Base-by-base conservation (phyloP, 2,113 vertebrate species). In the Eira barbara region DNA sequence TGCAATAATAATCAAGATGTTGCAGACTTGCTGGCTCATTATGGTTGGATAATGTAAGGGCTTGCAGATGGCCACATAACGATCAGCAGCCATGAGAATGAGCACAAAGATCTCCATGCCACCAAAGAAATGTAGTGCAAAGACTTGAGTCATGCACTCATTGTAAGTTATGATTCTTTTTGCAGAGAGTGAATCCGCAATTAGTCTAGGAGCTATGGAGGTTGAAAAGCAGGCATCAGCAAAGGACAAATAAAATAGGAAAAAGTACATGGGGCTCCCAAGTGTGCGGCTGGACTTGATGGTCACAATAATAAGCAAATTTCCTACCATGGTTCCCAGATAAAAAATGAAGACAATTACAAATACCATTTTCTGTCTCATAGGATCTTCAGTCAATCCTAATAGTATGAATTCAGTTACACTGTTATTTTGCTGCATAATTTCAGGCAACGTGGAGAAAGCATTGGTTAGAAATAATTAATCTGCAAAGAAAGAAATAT, bases 331-430 rank as follows among this genome's bases (percentile, higher is more conserved):
- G 0, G 82, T 97, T 20, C 52, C 61, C 36, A 78, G 13, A 47
- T 82, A 97, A 84, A 91, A 88, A 29, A 92, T n/a, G 29, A 92
- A 95, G 89, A 92, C 88, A 17, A 91, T 78, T 21, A 86, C 6
- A 69, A 89, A 96, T 0, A 97, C 23, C 59, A 94, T 29, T 61
- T 92, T 74, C 39, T 97, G 78, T 27, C 57, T 89, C 69, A 69
- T 42, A 47, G 65, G 69, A 36, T 57, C 86, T 14, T 88, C 55
- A 29, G 84, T 81, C 74, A 98, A 61, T 84, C 93, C 97, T 55
- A 97, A n/a, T 11, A 97, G 63, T 49, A 97, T 69, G 34, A 97
- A 97, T 47, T 92, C 91, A n/a, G 13, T 74, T 15, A 97, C 23
- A 2, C 42, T 95, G 31, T 96, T 97, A 88, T 96, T 91, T 81